Evolutionary conservation across 1,140 invertebrate species (phyloP), one percentile per base, ranked within the genome.

Genomic region (Colletes latitarsis): DNA sequence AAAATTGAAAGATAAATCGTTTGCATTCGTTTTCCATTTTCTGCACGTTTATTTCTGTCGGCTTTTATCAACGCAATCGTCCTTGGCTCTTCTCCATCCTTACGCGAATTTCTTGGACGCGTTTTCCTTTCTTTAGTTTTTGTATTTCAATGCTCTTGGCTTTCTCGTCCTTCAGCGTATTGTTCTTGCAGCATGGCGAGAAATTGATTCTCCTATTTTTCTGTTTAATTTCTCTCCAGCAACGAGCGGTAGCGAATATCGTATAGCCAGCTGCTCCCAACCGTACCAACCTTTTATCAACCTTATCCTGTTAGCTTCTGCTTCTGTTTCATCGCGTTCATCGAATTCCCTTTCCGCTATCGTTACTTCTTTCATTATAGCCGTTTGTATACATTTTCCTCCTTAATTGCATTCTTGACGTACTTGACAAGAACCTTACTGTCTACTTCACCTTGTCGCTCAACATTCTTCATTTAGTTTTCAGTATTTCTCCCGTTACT

Each of bases 291-390:
- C 46, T 62, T 41, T 14, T 21, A n/a, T 4, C n/a, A 75, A 53
- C 72, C 72, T 64, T 75, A 64, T 53, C 60, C 21, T 66, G 63
- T 64, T 41, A 64, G 60, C 60, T 19, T 19, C 52, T 53, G 49
- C 60, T 41, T 19, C 72, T 53, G 21, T 64, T 64, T 75, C 63
- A 64, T 64, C 17, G 46, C 58, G 30, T 74, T 64, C 72, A 19
- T 52, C 14, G 21, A 62, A 62, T 62, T 62, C 60, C 21, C 21
- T 39, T 62, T 39, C 60, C 10, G 46, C 6, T 53, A 66, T 75
- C 60, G 62, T 41, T 64, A 63, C 30, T 64, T 39, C 17, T 49
- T 64, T 66, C 64, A 75, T 75, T 75, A 39, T 21, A n/a, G 17
- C 10, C 58, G 63, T 75, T 75, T 41, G 60, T 53, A 55, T 17